These are phyloP conservation scores for Danaus chrysippus DNA, from an alignment of 2,888 invertebrate genomes.

Conservation along the genomic window DNA sequence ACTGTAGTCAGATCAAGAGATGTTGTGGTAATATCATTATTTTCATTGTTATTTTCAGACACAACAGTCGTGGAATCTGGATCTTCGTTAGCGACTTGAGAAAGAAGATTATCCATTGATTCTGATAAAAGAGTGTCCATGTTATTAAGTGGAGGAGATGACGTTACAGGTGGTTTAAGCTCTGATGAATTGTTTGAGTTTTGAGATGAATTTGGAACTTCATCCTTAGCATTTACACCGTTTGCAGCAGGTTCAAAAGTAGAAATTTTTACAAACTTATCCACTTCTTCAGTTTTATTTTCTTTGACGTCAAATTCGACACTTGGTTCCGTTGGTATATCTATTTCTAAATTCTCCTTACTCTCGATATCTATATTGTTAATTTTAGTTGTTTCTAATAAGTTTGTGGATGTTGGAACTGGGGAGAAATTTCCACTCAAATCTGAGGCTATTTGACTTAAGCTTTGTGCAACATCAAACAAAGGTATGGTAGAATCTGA, in stretches of 20 bases:
- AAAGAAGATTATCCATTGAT: constrained; percentile 72
- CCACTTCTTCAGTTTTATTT: constrained; percentile 36
- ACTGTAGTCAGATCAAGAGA: constrained; percentile 36
- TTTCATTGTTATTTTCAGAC: constrained; percentile 22
- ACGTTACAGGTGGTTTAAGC: constrained; percentile 26
- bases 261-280: constrained; percentile 65
- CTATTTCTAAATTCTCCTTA: constrained; percentile 66
- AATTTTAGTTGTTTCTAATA: constrained; percentile 53
- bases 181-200: constrained; percentile 8
- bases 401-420: constrained; percentile 55
- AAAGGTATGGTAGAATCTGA: constrained; percentile 48
- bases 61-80: constrained; percentile 32
- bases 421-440: constrained; percentile 60
- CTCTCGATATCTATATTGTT: constrained; percentile 57
- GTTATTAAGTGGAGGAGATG: constrained; percentile 34
- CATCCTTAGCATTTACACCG: constrained; percentile 27
- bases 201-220: constrained; percentile 16
- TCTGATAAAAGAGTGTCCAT: constrained; percentile 66
- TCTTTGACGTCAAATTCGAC: constrained; percentile 38
- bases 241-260: constrained; percentile 58
- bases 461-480: constrained; percentile 71
- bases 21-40: constrained; percentile 36
- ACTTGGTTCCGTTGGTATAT: constrained; percentile 51
- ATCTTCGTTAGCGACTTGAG: constrained; percentile 61
- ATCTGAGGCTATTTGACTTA: constrained; percentile 74